Conservation (phyloP, 2,797 vertebrate genomes). For the Parotocinclus haroldoi region DNA sequence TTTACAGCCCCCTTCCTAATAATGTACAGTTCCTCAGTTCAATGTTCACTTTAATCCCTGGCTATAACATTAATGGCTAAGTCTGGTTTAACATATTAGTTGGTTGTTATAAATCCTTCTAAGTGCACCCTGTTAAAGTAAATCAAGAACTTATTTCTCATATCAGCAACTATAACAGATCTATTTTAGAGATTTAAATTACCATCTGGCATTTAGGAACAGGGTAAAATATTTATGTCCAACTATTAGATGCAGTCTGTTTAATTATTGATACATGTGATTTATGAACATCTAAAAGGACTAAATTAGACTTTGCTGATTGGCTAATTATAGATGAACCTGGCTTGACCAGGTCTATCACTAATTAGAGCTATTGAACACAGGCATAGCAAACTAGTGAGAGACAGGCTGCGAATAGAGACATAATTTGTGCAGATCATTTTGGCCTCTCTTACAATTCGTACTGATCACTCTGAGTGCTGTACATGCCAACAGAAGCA, state of each 20-base stretch:
- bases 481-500: slow-evolving; percentile 2
- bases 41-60: no score
- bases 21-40: no score
- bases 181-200: no score
- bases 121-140: not conserved
- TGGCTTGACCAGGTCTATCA: slow-evolving; percentile 17
- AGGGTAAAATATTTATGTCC: slow-evolving; percentile 52
- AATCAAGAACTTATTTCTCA: slow-evolving; percentile 4
- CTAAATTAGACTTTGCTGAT: slow-evolving; percentile 30
- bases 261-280: slow-evolving; percentile 51
- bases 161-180: slow-evolving; percentile 19
- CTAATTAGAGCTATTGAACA: slow-evolving; percentile 33
- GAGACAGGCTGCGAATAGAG: slow-evolving; percentile 17
- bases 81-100: no score
- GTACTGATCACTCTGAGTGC: not conserved
- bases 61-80: no score
- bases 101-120: no score
- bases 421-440: slow-evolving; percentile 12
- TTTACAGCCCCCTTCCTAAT: no score
- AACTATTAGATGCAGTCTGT: slow-evolving; percentile 45
- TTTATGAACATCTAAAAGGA: slow-evolving; percentile 29
- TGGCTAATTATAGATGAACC: slow-evolving; percentile 45
- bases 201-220: no score
- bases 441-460: slow-evolving; percentile 13
- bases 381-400: slow-evolving; percentile 17